Conservation (phyloP, 2,888 invertebrate species). For the Pilophorus perplexus region DNA sequence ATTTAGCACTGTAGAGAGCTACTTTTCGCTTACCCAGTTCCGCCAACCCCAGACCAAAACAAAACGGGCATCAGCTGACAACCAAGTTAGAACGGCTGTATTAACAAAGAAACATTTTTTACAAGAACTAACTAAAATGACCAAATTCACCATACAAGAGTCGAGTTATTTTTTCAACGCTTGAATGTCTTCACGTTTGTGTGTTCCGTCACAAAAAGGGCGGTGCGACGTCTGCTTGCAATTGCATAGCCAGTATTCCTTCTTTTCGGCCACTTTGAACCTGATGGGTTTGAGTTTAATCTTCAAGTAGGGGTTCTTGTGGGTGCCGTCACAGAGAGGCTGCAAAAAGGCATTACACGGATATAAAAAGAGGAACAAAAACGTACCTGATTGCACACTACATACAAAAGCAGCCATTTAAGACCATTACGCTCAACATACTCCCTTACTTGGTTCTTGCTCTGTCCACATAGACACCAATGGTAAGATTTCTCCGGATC, state of each 20-base stretch:
- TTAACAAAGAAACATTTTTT: neutral
- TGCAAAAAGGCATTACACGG: slow-evolving; percentile 53
- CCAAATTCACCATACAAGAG: too few relatives aligned
- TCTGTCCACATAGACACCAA: slow-evolving; percentile 95
- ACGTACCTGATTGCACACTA: too few relatives aligned
- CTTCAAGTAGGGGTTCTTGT: slow-evolving; percentile 71
- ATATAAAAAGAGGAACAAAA: too few relatives aligned
- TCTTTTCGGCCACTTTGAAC: slow-evolving; percentile 81
- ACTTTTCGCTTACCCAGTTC: too few relatives aligned
- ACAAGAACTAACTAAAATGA: too few relatives aligned
- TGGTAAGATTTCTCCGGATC: slow-evolving; percentile 69
- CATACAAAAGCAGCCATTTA: too few relatives aligned
- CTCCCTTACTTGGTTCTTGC: slow-evolving; percentile 65
- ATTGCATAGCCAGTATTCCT: slow-evolving; percentile 95
- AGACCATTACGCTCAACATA: neutral
- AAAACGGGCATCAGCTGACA: too few relatives aligned
- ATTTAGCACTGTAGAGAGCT: too few relatives aligned
- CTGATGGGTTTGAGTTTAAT: slow-evolving; percentile 73
- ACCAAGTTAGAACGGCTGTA: too few relatives aligned
- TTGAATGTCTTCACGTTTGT: slow-evolving; percentile 70
- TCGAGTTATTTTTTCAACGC: neutral
- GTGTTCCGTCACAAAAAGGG: slow-evolving; percentile 97
- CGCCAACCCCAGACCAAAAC: too few relatives aligned
- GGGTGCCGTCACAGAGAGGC: slow-evolving; percentile 93
- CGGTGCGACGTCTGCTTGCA: slow-evolving; percentile 92